Evolutionary conservation across 2,113 vertebrate species (phyloP).

Genomic region (Sminthopsis crassicaudata): DNA sequence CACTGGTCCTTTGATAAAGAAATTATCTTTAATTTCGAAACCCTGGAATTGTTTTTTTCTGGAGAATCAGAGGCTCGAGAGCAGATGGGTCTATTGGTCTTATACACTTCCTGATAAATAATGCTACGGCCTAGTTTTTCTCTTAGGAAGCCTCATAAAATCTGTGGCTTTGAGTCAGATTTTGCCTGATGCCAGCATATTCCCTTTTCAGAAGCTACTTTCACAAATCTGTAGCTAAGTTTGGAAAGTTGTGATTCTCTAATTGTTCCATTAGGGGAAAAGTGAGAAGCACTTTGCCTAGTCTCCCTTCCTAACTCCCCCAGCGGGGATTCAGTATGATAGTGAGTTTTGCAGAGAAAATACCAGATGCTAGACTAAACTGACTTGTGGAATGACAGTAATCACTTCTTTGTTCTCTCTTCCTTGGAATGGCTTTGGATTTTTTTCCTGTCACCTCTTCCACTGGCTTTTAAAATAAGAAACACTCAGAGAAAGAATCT

Average conservation of each 20-base stretch:
- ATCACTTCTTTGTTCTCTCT: background rate
- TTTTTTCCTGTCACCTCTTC: slow-evolving; percentile 17
- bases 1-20: too few species aligned
- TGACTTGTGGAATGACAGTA: background rate
- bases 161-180: background rate
- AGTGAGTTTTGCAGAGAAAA: background rate
- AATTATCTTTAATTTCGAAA: background rate
- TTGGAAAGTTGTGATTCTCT: background rate
- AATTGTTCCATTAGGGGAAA: background rate
- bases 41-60: background rate
- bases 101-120: background rate
- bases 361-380: background rate
- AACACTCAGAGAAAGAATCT: slow-evolving; percentile 11
- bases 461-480: background rate
- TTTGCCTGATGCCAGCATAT: background rate
- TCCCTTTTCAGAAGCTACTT: background rate
- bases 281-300: background rate
- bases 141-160: background rate
- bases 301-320: background rate
- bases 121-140: background rate
- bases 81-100: background rate
- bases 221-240: background rate
- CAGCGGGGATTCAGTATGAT: background rate
- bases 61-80: background rate
- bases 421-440: slow-evolving; percentile 37